A percentile compares a stretch with the other conserved stretches of the same genome.
Conservation (phyloP, 2,113 vertebrate genomes). For the Rhynchomys soricoides region DNA sequence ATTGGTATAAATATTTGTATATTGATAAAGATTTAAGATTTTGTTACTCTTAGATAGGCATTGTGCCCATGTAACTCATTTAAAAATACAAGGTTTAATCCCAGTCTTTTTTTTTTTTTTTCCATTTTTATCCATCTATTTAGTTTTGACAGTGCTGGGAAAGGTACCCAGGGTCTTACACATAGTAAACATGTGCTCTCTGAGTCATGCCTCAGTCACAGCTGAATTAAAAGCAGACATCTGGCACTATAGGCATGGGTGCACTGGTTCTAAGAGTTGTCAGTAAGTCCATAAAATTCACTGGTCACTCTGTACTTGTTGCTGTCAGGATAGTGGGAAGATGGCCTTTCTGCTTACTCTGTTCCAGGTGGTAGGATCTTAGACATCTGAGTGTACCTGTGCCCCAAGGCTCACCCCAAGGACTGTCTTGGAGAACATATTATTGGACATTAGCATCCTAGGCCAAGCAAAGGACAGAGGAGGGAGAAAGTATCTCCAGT, state of each 20-base stretch:
- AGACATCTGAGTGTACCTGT: rapidly evolving
- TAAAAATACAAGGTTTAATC: no score
- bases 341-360: rapidly evolving
- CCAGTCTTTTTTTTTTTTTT: no score
- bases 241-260: rapidly evolving
- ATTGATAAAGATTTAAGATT: no score
- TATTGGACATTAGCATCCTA: neutral
- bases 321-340: neutral
- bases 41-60: no score
- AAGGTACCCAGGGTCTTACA: neutral
- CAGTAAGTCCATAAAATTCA: rapidly evolving
- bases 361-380: rapidly evolving
- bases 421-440: rapidly evolving
- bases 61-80: no score
- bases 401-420: rapidly evolving
- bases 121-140: neutral
- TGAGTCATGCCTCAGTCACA: neutral
- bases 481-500: rapidly evolving
- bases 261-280: rapidly evolving
- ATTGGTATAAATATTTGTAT: no score
- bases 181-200: neutral
- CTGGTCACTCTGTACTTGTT: neutral
- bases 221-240: neutral
- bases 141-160: neutral
- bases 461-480: neutral